Base-by-base conservation (phyloP, 2,113 vertebrate genomes). In the Galbula dea region DNA sequence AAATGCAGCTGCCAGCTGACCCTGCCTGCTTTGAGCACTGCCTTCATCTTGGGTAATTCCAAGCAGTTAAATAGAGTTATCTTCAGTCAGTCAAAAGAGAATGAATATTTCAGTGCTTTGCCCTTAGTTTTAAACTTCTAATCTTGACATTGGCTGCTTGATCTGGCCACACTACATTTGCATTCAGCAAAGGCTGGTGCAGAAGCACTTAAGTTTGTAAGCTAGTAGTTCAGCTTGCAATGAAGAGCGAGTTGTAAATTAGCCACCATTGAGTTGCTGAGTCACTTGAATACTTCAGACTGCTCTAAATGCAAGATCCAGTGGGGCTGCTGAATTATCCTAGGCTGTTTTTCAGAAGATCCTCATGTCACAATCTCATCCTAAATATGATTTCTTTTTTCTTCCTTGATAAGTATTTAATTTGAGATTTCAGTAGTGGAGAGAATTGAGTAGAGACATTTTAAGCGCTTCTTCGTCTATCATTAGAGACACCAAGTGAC, bases 361-460 rank as follows among this genome's bases (percentile, higher is more conserved):
- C 49, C 48, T 90, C 21, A 12, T 94, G 93, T 92, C 92, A 93
- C 55, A 29, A 58, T 88, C 81, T 94, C 86, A 71, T 93, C 89
- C 89, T 95, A 79, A 95, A 91, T 92, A 95, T 92, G 89, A 93
- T 94, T 43, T 43, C 15, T 88, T 95, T 93, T 88, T 91, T 85
- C 83, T 92, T 41, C 22, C 89, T 62, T 76, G 59, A 43, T 92
- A 88, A 96, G 48, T 65, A 61, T 91, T 94, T 92, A 94, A 90
- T 95, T 84, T 91, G 86, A 96, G 67, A 69, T 83, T 90, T 54
- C 62, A 26, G 51, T 65, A 86, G 80, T 52, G 61, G 95, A 86
- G 83, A 94, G 92, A 96, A 95, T 94, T 97, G 83, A 96, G 90
- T 83, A 67, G 96, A 97, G 93, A 93, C 93, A 94, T 96, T 97